phyloP scores from a whole-genome alignment of 2,888 invertebrate species.

The Entomobrya multifasciata region DNA sequence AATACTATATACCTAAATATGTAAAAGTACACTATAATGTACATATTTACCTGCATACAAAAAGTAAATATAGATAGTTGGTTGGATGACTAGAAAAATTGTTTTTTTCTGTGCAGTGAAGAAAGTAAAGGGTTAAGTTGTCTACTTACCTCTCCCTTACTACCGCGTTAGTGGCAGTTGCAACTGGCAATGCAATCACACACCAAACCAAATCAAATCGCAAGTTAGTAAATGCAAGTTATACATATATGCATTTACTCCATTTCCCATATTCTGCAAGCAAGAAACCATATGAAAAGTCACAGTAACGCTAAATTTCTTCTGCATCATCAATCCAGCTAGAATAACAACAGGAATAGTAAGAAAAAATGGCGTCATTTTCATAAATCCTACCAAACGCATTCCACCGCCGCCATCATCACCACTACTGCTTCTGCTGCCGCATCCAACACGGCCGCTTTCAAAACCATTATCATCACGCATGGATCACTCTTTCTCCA shows the following conservation, averaged over 20 bases:
- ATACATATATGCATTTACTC: too few species aligned
- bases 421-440: not conserved
- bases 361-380: not conserved
- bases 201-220: too few species aligned
- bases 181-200: not conserved
- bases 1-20: not conserved
- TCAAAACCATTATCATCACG: not conserved
- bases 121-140: slow-evolving; percentile 2
- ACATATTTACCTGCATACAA: not conserved
- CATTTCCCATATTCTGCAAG: too few species aligned
- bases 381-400: not conserved
- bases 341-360: not conserved
- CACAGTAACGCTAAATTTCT: too few species aligned
- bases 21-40: not conserved
- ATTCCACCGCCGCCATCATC: not conserved
- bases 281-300: too few species aligned
- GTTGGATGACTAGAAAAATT: too few species aligned
- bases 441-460: not conserved
- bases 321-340: slow-evolving; percentile 23
- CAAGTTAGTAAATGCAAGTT: too few species aligned
- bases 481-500: not conserved
- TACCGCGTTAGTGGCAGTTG: not conserved
- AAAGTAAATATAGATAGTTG: not conserved
- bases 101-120: not conserved
- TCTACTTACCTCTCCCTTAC: not conserved